Evolutionary conservation across 2,797 vertebrate species (phyloP).

Genomic region (Tapera naevia): DNA sequence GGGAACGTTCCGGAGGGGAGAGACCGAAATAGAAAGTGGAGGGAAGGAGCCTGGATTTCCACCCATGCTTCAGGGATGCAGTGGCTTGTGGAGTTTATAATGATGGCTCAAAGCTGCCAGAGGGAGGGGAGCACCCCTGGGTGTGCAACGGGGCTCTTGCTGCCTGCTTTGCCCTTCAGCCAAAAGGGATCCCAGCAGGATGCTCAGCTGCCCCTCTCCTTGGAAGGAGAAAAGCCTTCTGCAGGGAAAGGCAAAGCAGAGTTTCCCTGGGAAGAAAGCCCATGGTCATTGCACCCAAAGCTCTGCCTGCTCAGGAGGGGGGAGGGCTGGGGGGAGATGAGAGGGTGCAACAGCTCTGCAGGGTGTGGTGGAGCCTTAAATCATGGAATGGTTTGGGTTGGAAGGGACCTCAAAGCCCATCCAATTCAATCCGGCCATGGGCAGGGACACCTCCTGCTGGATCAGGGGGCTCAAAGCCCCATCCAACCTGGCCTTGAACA

Average conservation of each 20-base stretch:
- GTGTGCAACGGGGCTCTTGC: background rate
- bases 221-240: background rate
- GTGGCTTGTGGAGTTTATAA: background rate
- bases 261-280: background rate
- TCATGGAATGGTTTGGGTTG: too few relatives aligned
- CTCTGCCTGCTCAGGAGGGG: too few relatives aligned
- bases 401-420: too few relatives aligned
- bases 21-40: background rate
- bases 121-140: background rate
- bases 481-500: too few relatives aligned
- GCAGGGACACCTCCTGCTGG: too few relatives aligned
- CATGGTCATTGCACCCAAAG: background rate
- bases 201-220: background rate
- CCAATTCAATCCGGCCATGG: too few relatives aligned
- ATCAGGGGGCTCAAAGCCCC: too few relatives aligned
- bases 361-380: too few relatives aligned
- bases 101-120: background rate
- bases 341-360: background rate
- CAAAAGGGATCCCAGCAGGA: background rate
- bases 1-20: background rate
- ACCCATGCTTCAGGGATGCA: background rate
- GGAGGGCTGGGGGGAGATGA: background rate
- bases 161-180: background rate
- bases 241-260: fast-evolving
- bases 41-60: background rate